Conservation (phyloP, 1,140 invertebrate genomes). For the Teleopsis dalmanni region DNA sequence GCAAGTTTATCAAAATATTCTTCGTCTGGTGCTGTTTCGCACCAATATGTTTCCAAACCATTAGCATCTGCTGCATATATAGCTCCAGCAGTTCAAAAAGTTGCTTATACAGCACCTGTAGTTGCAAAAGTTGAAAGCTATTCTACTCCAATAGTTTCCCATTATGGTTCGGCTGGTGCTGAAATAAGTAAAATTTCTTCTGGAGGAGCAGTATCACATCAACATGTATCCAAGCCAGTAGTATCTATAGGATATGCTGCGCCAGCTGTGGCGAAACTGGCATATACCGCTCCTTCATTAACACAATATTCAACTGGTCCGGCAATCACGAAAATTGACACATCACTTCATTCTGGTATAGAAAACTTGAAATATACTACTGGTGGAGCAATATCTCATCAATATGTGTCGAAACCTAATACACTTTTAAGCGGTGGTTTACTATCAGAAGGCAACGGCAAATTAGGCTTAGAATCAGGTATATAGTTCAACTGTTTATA, state of each 20-base stretch:
- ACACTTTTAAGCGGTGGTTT: not conserved
- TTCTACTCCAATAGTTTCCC: not conserved
- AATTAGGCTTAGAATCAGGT: too few relatives aligned
- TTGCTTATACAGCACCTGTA: slow-evolving; percentile 1
- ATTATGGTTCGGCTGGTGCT: not conserved
- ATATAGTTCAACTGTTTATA: too few relatives aligned
- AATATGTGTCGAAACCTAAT: slow-evolving; percentile 2
- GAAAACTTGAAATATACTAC: not conserved
- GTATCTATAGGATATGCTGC: not conserved
- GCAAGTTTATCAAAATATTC: not conserved
- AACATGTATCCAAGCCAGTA: slow-evolving; percentile 26
- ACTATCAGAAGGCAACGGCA: too few relatives aligned
- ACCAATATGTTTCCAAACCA: slow-evolving; percentile 15
- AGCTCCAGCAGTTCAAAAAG: slow-evolving; percentile 5
- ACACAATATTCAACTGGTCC: slow-evolving; percentile 16
- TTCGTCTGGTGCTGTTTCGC: slow-evolving; percentile 9
- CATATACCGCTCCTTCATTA: slow-evolving; percentile 12
- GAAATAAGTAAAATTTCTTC: not conserved
- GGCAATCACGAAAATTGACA: slow-evolving; percentile 18
- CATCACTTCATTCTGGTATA: not conserved
- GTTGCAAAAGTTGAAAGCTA: slow-evolving; percentile 1
- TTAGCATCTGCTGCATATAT: not conserved
- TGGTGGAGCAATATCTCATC: slow-evolving; percentile 4
- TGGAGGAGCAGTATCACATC: slow-evolving; percentile 24
- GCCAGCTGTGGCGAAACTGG: slow-evolving; percentile 9